Percentiles rank a stretch among this genome's conserved stretches.
Evolutionary conservation across 1,140 invertebrate species (phyloP).

Genomic region (Drosophila rhopaloa): DNA sequence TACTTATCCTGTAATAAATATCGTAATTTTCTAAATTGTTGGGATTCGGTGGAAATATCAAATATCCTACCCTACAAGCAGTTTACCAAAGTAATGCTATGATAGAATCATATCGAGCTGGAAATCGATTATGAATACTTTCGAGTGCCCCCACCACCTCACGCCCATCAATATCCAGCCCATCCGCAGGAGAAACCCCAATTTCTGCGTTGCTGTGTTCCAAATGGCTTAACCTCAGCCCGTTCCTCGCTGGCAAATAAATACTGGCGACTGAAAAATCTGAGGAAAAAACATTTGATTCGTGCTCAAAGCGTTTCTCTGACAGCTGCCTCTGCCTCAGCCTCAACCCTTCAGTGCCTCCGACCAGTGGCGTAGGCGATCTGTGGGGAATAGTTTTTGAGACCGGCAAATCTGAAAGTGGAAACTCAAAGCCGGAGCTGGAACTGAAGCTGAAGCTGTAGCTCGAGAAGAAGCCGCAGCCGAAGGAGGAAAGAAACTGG

Average conservation of each 20-base stretch:
- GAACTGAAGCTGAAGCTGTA: slow-evolving; percentile 16
- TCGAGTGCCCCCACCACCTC: too few species aligned
- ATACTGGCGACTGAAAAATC: slow-evolving; percentile 8
- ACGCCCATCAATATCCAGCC: slow-evolving; percentile 13
- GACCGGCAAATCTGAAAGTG: slow-evolving; percentile 68
- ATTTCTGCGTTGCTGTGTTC: slow-evolving; percentile 14
- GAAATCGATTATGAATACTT: too few species aligned
- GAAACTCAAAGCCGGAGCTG: slow-evolving; percentile 58
- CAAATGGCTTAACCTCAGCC: slow-evolving; percentile 34
- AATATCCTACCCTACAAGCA: too few species aligned
- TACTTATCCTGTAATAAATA: too few species aligned
- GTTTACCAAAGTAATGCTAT: too few species aligned
- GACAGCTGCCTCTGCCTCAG: slow-evolving; percentile 22
- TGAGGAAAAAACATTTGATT: slow-evolving; percentile 37
- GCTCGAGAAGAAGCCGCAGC: too few species aligned
- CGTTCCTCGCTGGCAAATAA: slow-evolving; percentile 21
- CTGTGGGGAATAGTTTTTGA: slow-evolving; percentile 31
- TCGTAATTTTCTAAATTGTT: too few species aligned
- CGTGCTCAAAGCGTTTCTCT: slow-evolving; percentile 60
- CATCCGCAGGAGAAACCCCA: neutral
- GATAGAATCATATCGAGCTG: too few species aligned
- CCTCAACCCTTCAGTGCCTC: neutral
- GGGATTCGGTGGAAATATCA: too few species aligned
- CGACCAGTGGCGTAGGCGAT: neutral
- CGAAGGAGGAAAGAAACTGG: slow-evolving; percentile 22